Percentiles rank a stretch among this genome's conserved stretches.
These are phyloP conservation scores for Phrynosoma blainvillii DNA, from an alignment of 2,113 vertebrate genomes.

Conservation along the genomic window DNA sequence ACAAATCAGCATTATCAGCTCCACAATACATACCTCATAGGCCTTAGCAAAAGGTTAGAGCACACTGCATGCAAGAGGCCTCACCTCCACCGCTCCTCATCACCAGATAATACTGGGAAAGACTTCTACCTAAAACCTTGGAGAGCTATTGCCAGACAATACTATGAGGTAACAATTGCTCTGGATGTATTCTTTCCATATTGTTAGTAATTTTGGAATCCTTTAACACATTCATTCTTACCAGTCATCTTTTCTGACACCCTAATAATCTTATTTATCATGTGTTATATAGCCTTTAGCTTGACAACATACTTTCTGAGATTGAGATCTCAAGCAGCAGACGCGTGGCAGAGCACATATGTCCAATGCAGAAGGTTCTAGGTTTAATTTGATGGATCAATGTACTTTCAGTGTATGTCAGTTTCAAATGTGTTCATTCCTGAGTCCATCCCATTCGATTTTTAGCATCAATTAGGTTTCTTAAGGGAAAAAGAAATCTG, in stretches of 20 bases:
- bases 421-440: not conserved
- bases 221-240: not conserved
- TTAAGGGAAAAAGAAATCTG: not conserved
- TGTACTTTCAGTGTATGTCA: not conserved
- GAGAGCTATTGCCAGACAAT: no score
- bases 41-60: not conserved
- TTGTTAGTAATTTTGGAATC: not conserved
- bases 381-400: not conserved
- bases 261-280: not conserved
- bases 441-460: not conserved
- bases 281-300: not conserved
- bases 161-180: no score
- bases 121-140: no score
- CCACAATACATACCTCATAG: not conserved
- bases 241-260: not conserved
- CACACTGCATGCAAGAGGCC: not conserved
- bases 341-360: not conserved
- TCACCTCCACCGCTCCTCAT: not conserved
- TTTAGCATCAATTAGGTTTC: not conserved
- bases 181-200: no score
- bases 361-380: not conserved
- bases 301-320: not conserved
- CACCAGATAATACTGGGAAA: no score
- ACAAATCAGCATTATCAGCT: no score
- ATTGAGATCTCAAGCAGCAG: not conserved